Base-by-base conservation (phyloP, 2,113 vertebrate genomes). In the Perognathus longimembris region DNA sequence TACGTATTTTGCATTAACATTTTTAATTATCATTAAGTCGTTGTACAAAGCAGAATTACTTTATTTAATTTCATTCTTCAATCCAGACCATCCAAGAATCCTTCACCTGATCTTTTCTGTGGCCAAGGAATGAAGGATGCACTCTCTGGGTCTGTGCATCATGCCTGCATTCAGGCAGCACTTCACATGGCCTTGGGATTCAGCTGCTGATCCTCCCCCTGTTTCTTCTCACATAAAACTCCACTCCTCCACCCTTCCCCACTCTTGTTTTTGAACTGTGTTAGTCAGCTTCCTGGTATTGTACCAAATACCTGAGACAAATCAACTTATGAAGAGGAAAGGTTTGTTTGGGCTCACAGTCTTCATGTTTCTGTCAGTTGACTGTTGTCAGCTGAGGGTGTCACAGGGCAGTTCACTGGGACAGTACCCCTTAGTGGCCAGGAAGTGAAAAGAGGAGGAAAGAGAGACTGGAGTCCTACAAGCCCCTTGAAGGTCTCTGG, bases 21-120 rank as follows among this genome's bases (percentile, higher is more conserved):
- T 54, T 54, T 54, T 17, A 54, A 54, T 54, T 54, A 54, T 54
- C 50, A 4, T 12, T 12, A 45, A 45, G 50, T 54, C 50, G 17
- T 54, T 54, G 50, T 54, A 54, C 50, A 54, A 54, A 54, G 50
- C 50, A 54, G 50, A 54, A 57, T 88, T 71, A 61, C 42, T 78
- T 94, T 32, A n/a, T n/a, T 84, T 54, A 34, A 85, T 67, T 77
- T 34, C 45, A 42, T 85, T 61, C 61, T 71, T 88, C 42, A 15
- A 11, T n/a, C 8, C 24, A 77, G 24, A 7, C 4, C n/a, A 73
- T 42, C 34, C 20, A 61, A 77, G 12, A 63, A 57, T 77, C n/a
- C 57, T 85, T 88, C 57, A 18, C n/a, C 30, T 89, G 42, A 11
- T 28, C 22, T 54, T 50, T 83, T 83, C 24, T 54, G 38, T 15